Percentiles rank a stretch among this genome's conserved stretches.
Conservation (phyloP, 1,140 invertebrate genomes). For the Micrasema longulum region DNA sequence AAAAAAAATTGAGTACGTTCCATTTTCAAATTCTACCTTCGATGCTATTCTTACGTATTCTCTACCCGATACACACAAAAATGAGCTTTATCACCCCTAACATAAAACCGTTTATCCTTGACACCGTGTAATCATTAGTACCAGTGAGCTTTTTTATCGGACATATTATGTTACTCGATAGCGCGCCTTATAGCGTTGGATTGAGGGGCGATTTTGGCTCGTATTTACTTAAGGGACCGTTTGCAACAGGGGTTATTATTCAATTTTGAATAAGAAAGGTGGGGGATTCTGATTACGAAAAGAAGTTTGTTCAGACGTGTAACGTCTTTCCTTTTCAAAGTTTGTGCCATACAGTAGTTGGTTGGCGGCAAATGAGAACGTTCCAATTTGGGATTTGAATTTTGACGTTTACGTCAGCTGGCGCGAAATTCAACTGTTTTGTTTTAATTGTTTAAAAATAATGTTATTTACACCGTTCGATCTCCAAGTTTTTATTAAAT, state of each 20-base stretch:
- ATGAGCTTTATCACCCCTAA: conserved; percentile 38
- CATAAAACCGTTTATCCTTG: background rate
- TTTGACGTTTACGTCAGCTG: conserved; percentile 37
- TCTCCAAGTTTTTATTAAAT: no score
- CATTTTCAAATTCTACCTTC: conserved; percentile 38
- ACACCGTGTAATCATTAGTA: conserved; percentile 3
- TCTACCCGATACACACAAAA: conserved; percentile 27
- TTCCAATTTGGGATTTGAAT: conserved; percentile 38
- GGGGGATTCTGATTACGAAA: conserved; percentile 52
- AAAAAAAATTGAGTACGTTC: conserved; percentile 40
- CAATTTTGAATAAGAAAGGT: conserved; percentile 45
- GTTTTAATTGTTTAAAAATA: no score
- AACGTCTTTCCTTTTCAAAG: conserved; percentile 54
- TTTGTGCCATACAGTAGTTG: conserved; percentile 53
- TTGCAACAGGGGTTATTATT: conserved; percentile 36
- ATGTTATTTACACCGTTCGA: no score
- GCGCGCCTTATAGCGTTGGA: background rate
- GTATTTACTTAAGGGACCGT: conserved; percentile 12
- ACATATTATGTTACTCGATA: background rate
- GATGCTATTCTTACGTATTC: conserved; percentile 20
- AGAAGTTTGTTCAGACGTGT: conserved; percentile 46
- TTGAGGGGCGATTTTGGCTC: conserved; percentile 26
- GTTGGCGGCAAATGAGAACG: conserved; percentile 48
- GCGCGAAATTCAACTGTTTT: background rate
- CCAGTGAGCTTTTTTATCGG: conserved; percentile 19